phyloP scores from a whole-genome alignment of 1,140 invertebrate species.

The Hycleus phaleratus region DNA sequence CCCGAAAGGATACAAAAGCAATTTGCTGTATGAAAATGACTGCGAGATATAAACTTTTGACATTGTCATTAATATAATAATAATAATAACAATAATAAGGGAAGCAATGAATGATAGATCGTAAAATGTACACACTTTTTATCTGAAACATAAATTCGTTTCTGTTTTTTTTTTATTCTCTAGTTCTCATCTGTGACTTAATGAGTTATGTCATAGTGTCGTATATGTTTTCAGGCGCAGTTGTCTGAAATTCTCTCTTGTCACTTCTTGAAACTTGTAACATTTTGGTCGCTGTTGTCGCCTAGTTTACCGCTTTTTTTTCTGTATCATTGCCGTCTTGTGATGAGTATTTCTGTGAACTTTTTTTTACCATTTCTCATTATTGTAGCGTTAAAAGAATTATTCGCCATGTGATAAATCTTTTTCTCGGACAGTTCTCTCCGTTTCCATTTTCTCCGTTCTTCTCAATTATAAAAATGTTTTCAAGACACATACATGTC shows the following conservation, averaged over 20 bases:
- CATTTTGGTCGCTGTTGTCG: conserved; percentile 2
- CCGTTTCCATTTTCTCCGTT: conserved; percentile 15
- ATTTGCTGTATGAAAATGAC: conserved; percentile 16
- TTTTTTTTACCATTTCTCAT: conserved; percentile 21
- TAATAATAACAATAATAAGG: conserved; percentile 2
- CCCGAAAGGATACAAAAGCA: conserved; percentile 18
- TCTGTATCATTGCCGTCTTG: conserved; percentile 21
- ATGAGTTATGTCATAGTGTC: conserved; percentile 20
- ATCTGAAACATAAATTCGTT: background rate
- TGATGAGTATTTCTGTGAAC: conserved; percentile 24
- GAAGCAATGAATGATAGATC: background rate
- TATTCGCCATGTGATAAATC: conserved; percentile 25
- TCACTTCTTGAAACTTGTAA: conserved; percentile 18
- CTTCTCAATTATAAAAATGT: conserved; percentile 18
- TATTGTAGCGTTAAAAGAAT: conserved; percentile 26
- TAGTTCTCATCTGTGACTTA: background rate
- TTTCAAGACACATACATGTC: too few relatives aligned
- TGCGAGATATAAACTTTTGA: conserved; percentile 19
- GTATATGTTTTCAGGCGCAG: conserved; percentile 20
- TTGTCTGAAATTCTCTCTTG: conserved; percentile 22
- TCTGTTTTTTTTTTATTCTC: too few relatives aligned
- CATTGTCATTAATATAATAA: conserved; percentile 15
- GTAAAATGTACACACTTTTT: background rate
- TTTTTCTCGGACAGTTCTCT: conserved; percentile 18
- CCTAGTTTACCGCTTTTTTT: conserved; percentile 14